Evolutionary conservation across 2,888 invertebrate species (phyloP), one percentile per base, ranked within the genome.

Genomic region (Antitype chi): DNA sequence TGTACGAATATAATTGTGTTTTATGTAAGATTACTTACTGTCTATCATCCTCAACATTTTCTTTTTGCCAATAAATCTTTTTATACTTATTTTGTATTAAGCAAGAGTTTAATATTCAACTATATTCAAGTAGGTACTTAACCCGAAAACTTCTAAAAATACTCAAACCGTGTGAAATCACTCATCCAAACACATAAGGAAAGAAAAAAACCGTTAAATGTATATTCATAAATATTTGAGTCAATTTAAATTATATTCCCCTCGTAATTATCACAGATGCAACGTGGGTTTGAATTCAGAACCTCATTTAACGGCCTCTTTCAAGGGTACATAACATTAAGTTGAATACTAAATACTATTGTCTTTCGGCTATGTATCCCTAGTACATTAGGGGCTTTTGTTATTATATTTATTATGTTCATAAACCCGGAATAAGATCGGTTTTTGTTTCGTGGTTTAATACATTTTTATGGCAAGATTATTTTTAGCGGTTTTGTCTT

Each of bases 251-350:
- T 89, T 85, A 89, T 91, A 89, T 89, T 88, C 92, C 92, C 92
- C 94, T 94, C 90, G 89, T 87, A 86, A 90, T 91, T 90, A 93
- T 90, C 91, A 91, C 90, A 91, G 91, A 94, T 93, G 94, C 93
- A 94, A 91, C 92, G 88, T 88, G 84, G 94, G 94, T 94, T 95
- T 94, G 93, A 89, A 96, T 96, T 95, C 95, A 93, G 88, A 88
- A 92, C 90, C 92, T 93, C 94, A 94, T 95, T 95, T 94, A 38
- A 94, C 92, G 89, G 91, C 94, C 94, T 95, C 93, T 74, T 85
- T 87, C 79, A 78, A 92, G 95, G 96, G 96, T 96, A 92, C 96
- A 96, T 96, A 93, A 94, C 91, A 95, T 96, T 96, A 94, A 86
- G 82, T 85, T 52, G 69, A 72, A 74, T 81, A 74, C 70, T 88